phyloP scores from a whole-genome alignment of 2,113 vertebrate genomes.

The Scartelaos histophorus region DNA sequence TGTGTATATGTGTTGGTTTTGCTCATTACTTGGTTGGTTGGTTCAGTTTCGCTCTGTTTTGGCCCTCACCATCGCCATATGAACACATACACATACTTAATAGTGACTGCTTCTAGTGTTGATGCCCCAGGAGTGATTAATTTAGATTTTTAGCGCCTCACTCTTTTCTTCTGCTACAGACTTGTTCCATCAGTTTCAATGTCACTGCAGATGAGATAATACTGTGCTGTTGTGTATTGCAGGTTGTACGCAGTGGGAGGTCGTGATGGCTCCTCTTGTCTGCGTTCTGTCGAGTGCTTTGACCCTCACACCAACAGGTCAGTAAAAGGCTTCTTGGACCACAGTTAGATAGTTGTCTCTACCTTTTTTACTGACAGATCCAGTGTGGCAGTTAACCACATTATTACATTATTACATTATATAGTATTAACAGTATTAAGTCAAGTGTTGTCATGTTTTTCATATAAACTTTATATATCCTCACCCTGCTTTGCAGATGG shows the following conservation, averaged over 20 bases:
- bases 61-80: conserved; percentile 10
- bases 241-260: conserved; percentile 98
- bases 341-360: conserved; percentile 27
- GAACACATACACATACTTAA: conserved; percentile 5
- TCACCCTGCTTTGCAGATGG: conserved; percentile 89
- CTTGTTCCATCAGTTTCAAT: conserved; percentile 38
- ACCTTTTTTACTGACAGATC: conserved; percentile 35
- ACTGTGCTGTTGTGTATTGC: conserved; percentile 22
- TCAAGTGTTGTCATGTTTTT: neutral
- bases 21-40: conserved; percentile 64
- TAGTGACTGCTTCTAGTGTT: conserved; percentile 1
- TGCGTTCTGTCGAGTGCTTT: conserved; percentile 97
- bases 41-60: conserved; percentile 30
- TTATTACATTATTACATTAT: no score
- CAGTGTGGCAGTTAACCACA: conserved; percentile 35
- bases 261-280: conserved; percentile 95
- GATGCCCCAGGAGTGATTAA: conserved; percentile 40
- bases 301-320: conserved; percentile 97
- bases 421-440: no score
- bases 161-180: conserved; percentile 12
- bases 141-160: conserved; percentile 37
- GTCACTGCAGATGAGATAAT: conserved; percentile 39
- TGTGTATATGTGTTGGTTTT: conserved; percentile 45
- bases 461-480: conserved; percentile 25
- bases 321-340: conserved; percentile 21